These are phyloP conservation scores for Cryptoblepharus egeriae DNA, from an alignment of 2,797 vertebrate species.

Conservation along the genomic window DNA sequence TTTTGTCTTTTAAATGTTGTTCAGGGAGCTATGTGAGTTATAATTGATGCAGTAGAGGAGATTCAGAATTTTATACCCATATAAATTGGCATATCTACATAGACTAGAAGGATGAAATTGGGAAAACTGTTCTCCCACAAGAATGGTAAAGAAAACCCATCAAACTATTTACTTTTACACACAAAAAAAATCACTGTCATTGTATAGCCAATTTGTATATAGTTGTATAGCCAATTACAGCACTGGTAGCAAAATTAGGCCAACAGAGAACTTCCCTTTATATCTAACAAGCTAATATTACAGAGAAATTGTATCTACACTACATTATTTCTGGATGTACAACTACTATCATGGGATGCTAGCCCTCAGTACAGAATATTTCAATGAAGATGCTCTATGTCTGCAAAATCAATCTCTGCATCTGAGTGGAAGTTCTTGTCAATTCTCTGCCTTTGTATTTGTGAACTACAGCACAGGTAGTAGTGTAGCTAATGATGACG, in stretches of 20 bases:
- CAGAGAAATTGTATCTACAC: conserved; percentile 16
- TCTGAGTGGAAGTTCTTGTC: not conserved
- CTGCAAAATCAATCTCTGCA: not conserved
- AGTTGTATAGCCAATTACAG: conserved; percentile 54
- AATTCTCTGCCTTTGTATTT: not conserved
- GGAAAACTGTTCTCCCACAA: conserved; percentile 67
- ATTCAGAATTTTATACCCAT: conserved; percentile 71
- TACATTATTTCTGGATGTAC: conserved; percentile 34
- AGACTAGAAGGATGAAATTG: conserved; percentile 68
- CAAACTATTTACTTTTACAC: conserved; percentile 64
- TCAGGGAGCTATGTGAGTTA: conserved; percentile 57
- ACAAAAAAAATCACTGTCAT: conserved; percentile 58
- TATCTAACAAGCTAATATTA: conserved; percentile 25
- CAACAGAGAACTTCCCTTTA: conserved; percentile 45
- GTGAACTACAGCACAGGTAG: not conserved
- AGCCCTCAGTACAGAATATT: not conserved
- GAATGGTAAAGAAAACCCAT: conserved; percentile 66
- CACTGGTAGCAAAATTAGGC: conserved; percentile 48
- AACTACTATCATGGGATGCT: conserved; percentile 15
- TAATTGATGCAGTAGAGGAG: conserved; percentile 68
- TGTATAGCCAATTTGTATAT: conserved; percentile 56
- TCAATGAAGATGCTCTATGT: not conserved
- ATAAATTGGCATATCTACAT: conserved; percentile 56
- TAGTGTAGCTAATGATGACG: no score
- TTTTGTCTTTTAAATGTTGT: conserved; percentile 72